Conservation (phyloP, 2,888 invertebrate species). For the Rapana venosa region DNA sequence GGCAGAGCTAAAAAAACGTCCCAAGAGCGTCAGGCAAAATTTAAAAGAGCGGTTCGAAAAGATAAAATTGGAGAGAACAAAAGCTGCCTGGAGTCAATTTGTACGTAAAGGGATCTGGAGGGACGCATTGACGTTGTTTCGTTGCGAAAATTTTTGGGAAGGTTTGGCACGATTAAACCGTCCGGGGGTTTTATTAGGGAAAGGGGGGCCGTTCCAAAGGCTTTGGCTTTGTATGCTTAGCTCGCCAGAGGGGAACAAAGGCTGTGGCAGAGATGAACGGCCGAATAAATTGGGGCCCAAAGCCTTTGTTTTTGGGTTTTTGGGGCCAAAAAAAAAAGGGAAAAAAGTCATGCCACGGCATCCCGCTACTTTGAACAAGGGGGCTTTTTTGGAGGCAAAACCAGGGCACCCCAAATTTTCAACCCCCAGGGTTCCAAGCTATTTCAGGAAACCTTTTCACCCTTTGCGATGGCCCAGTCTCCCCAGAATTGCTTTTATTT, state of each 20-base stretch:
- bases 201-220: slow-evolving; percentile 83
- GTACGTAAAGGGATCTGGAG: slow-evolving; percentile 99
- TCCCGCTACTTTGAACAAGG: slow-evolving; percentile 99
- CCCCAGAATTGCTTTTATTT: slow-evolving; percentile 93
- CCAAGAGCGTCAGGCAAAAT: slow-evolving; percentile 98
- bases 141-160: slow-evolving; percentile 95
- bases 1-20: slow-evolving; percentile 99
- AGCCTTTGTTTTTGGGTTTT: slow-evolving; percentile 98
- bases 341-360: slow-evolving; percentile 98
- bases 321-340: slow-evolving; percentile 99
- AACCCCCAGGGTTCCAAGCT: slow-evolving; percentile 89
- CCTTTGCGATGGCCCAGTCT: slow-evolving; percentile 88
- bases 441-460: slow-evolving; percentile 87
- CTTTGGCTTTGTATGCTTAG: slow-evolving; percentile 99
- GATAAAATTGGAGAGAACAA: slow-evolving; percentile 93
- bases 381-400: slow-evolving; percentile 88
- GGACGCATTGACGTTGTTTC: slow-evolving; percentile 98
- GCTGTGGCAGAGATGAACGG: slow-evolving; percentile 99
- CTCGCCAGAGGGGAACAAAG: slow-evolving; percentile 96
- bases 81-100: slow-evolving; percentile 94
- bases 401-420: slow-evolving; percentile 64
- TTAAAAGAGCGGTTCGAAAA: slow-evolving; percentile 97
- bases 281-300: slow-evolving; percentile 95
- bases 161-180: slow-evolving; percentile 98
- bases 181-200: slow-evolving; percentile 86